Base-by-base conservation (phyloP, 1,140 invertebrate species). In the Eubasilissa regina region DNA sequence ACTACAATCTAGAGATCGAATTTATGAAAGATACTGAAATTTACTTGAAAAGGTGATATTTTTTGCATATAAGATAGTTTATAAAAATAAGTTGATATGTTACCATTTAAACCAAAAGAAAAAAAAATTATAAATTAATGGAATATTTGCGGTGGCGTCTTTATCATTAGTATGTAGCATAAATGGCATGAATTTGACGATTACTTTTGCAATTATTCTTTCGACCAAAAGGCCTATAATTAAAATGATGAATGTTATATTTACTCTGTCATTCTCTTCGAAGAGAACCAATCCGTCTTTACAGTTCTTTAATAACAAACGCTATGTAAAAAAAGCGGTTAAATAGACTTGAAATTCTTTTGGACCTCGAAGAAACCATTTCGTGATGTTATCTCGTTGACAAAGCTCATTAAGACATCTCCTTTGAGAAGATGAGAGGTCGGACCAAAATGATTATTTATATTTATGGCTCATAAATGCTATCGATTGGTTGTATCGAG, bases 381-480 rank as follows among this genome's bases (percentile, higher is more conserved):
- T 56, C 17, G 7, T 58, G 55, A 58, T 58, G 17, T 15, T 58
- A 58, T 58, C 55, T 58, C 55, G 0, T 21, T 58, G 55, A 58
- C 55, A 58, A 58, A 58, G 55, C 55, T 58, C 55, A 58, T 58
- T 58, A 58, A 58, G 15, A 19, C 21, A 21, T 58, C 55, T 58
- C 9, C 25, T 35, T 35, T 35, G 12, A 15, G 55, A 11, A 58
- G 55, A 58, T 15, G 55, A 58, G 55, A 58, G 55, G 21, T 15
- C 7, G 17, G 19, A 15, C 21, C 55, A 58, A 58, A 58, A n/a
- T 21, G 17, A 9, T 21, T 11, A 58, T 58, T 58, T 58, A 9
- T 58, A 8, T 21, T 35, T 58, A 58, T 8, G 21, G 55, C 55
- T 21, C 55, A 58, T 58, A 21, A 58, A 21, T 21, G 17, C 55